Evolutionary conservation across 2,797 vertebrate genomes (phyloP).

Genomic region (Oophaga sylvatica): DNA sequence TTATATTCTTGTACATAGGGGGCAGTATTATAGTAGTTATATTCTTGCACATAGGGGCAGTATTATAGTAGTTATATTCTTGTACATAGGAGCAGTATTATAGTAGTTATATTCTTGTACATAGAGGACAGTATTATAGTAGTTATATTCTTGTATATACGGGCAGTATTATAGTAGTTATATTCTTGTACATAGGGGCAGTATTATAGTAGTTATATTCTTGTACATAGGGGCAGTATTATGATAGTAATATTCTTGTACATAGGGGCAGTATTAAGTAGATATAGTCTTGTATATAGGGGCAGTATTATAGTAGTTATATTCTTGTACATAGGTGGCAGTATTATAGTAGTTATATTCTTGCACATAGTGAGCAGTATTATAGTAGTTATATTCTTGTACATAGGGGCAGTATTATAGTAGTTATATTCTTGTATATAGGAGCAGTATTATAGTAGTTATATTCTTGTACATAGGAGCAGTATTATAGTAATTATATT

Average conservation of each 20-base stretch:
- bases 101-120: background rate
- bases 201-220: conserved; percentile 6
- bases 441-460: background rate
- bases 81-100: background rate
- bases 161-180: background rate
- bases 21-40: background rate
- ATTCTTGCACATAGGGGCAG: background rate
- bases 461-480: background rate
- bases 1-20: conserved; percentile 11
- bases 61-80: conserved; percentile 7
- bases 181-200: background rate
- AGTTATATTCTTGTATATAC: conserved; percentile 9
- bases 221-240: conserved; percentile 9
- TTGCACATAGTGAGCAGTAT: conserved; percentile 1
- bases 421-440: conserved; percentile 9
- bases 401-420: background rate
- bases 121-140: background rate
- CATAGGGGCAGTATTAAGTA: background rate
- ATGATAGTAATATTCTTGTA: background rate
- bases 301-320: background rate
- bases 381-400: background rate
- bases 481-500: conserved; percentile 2
- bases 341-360: conserved; percentile 6
- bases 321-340: background rate
- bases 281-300: conserved; percentile 3